Percentiles rank a stretch among this genome's conserved stretches.
These are phyloP conservation scores for Pithys albifrons DNA, from an alignment of 2,113 vertebrate genomes.

Conservation along the genomic window DNA sequence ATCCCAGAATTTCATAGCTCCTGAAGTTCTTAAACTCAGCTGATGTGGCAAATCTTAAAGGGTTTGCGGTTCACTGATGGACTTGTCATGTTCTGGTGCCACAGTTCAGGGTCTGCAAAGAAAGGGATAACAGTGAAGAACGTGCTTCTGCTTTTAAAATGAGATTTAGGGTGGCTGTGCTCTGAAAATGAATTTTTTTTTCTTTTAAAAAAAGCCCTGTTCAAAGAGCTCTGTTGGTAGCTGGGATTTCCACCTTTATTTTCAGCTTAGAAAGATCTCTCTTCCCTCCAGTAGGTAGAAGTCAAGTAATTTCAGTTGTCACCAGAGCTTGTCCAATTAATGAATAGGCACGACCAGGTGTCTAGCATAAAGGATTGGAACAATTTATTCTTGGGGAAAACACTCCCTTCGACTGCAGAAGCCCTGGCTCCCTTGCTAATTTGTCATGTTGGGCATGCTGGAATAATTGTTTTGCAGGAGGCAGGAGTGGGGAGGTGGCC, in stretches of 20 bases:
- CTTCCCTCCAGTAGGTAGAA: background rate
- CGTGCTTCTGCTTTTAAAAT: background rate
- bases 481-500: background rate
- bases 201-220: background rate
- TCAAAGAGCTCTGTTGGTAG: background rate
- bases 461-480: slow-evolving; percentile 16
- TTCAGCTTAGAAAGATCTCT: background rate
- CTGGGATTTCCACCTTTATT: background rate
- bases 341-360: slow-evolving; percentile 18
- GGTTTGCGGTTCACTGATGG: background rate
- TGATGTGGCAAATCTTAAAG: background rate
- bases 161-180: background rate
- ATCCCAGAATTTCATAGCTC: slow-evolving; percentile 4
- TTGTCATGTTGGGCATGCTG: slow-evolving; percentile 9
- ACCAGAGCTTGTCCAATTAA: slow-evolving; percentile 59
- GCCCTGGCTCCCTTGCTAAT: slow-evolving; percentile 22
- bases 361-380: slow-evolving; percentile 40
- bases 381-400: slow-evolving; percentile 42
- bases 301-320: slow-evolving; percentile 40
- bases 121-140: background rate
- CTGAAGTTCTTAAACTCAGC: slow-evolving; percentile 70
- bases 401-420: slow-evolving; percentile 14
- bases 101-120: background rate
- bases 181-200: background rate
- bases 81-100: background rate